Base-by-base conservation (phyloP, 2,113 vertebrate genomes). In the Indri indri region DNA sequence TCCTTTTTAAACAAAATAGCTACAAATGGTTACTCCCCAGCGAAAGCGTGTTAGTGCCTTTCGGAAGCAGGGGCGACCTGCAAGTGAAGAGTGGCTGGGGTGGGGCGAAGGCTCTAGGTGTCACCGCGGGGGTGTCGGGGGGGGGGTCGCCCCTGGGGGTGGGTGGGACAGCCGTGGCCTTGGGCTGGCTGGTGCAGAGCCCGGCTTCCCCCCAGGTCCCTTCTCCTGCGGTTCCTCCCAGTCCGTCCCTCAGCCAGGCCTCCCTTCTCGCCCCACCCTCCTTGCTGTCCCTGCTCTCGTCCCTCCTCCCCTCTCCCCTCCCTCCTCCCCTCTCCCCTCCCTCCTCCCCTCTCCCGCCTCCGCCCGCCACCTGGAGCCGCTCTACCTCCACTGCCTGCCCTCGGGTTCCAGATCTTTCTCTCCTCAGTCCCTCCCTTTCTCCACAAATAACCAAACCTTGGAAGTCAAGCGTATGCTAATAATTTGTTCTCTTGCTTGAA, bases 381-480 rank as follows among this genome's bases (percentile, higher is more conserved):
- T 14, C 50, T 50, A 50, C 13, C 45, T 7, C 45, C 45, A 8
- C 45, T 22, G 34, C 52, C 76, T 52, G 47, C 50, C 2, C 50
- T 73, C 70, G 25, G 22, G 23, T 6, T 14, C 37, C 70, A 25
- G 37, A 20, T 13, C 37, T 71, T 71, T 52, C 32, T 52, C 76
- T n/a, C 50, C 20, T 54, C 70, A 8, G 14, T 4, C 12, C 54
- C 42, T n/a, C 50, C 57, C 3, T 34, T 54, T 65, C 85, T 82
- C 77, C n/a, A 45, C 23, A 14, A n/a, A 0, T 1, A n/a, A 45
- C 25, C 6, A 25, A 76, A 34, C 20, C 1, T 3, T 25, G 14
- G 42, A 65, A 65, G 59, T 1, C 14, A 7, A 0, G 0, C 1
- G 45, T 6, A 40, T 77, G 66, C 57, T 18, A 18, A 52, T 25